A percentile compares a stretch with the other conserved stretches of the same genome.
phyloP scores from a whole-genome alignment of 2,888 invertebrate genomes.

The Pyrochroa serraticornis region DNA sequence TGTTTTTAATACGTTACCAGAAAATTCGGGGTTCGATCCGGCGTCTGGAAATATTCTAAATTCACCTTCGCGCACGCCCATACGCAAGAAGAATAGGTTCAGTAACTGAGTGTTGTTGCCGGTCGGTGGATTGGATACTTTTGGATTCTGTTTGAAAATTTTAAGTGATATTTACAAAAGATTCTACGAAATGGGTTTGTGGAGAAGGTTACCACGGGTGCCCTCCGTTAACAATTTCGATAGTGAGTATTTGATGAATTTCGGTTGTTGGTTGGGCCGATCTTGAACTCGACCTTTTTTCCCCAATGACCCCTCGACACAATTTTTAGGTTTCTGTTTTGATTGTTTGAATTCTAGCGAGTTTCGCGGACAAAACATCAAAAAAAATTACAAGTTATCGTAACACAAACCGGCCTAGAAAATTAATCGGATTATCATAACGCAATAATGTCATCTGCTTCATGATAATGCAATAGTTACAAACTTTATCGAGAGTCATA shows the following conservation, averaged over 20 bases:
- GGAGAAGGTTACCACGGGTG: slow-evolving; percentile 20
- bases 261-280: neutral
- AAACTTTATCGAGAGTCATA: too few relatives aligned
- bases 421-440: too few relatives aligned
- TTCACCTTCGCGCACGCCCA: too few relatives aligned
- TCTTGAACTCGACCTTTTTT: slow-evolving; percentile 26
- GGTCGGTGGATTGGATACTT: neutral
- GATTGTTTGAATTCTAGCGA: neutral
- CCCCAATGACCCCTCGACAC: neutral
- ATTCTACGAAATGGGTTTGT: slow-evolving; percentile 15
- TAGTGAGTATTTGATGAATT: slow-evolving; percentile 21
- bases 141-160: neutral
- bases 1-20: too few relatives aligned
- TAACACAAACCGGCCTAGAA: too few relatives aligned
- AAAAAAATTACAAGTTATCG: neutral
- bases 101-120: neutral
- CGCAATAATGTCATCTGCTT: too few relatives aligned
- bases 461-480: too few relatives aligned
- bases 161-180: neutral
- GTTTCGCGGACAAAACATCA: neutral
- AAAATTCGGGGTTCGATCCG: too few relatives aligned
- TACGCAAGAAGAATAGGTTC: neutral
- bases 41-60: too few relatives aligned
- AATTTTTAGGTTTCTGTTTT: neutral
- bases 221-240: slow-evolving; percentile 23